Base-by-base conservation (phyloP, 2,797 vertebrate species). In the Sebastiscus albofasciatus region DNA sequence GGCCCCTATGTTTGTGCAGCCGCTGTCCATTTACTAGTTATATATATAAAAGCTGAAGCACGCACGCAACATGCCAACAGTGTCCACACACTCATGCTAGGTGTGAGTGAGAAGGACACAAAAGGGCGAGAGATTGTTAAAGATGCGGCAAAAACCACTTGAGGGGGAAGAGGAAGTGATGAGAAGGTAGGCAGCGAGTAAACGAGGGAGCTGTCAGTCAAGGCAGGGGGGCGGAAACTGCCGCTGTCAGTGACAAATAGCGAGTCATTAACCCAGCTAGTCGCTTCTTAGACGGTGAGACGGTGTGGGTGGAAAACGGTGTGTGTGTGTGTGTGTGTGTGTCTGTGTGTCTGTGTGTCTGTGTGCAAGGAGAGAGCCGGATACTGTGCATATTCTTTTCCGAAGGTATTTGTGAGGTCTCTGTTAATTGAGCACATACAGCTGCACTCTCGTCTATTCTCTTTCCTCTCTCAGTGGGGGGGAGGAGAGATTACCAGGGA, bases 241-340 rank as follows among this genome's bases (percentile, higher is more conserved):
- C n/a, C 29, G 62, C 90, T 94, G 94, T 93, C 93, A 93, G 90
- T 94, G 94, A 95, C 94, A 95, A 95, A 96, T 93, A 92, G 94
- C 91, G 87, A 92, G 90, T 94, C 92, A 95, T 95, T 95, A 96
- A 96, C 94, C 93, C 92, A 87, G 91, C 90, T 86, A 87, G 91
- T 88, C 60, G 83, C 92, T 90, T 85, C 87, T 72, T 73, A 58
- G 82, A 88, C 59, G 87, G 72, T 22, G 79, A 79, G 77, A 78
- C 46, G 65, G 72, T 77, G 83, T 80, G 81, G 77, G 77, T 75
- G 84, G 77, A 84, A 84, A 72, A 59, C 10, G 34, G 24, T 79
- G 54, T 75, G 66, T 58, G 67, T 62, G 82, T 42, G 24, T 79
- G 56, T 75, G 65, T 56, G 67, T 61, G 82, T 34, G 46, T 49